Conservation (phyloP, 2,888 invertebrate species). For the Microctonus hyperodae region DNA sequence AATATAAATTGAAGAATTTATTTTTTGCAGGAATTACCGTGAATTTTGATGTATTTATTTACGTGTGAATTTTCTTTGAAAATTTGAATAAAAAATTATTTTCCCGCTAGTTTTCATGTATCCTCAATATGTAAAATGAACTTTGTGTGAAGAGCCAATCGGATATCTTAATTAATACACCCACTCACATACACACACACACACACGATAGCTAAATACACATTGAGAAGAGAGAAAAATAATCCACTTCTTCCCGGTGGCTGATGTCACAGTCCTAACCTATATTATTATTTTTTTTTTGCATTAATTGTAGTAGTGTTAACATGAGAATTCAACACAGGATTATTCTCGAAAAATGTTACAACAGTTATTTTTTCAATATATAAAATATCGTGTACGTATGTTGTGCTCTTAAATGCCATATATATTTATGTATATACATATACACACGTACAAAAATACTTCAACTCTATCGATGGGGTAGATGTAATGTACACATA, state of each 20-base stretch:
- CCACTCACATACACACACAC: neutral
- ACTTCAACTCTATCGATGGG: constrained; percentile 5
- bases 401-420: neutral
- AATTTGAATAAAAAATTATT: neutral
- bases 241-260: neutral
- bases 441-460: neutral
- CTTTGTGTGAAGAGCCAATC: neutral
- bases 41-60: too few relatives aligned
- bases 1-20: too few relatives aligned
- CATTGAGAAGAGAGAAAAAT: neutral
- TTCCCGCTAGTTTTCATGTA: neutral
- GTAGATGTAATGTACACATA: constrained; percentile 2
- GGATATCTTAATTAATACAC: neutral
- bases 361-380: neutral
- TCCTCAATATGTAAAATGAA: too few relatives aligned
- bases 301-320: too few relatives aligned
- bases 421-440: neutral
- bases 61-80: neutral
- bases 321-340: neutral
- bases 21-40: too few relatives aligned
- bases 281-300: constrained; percentile 7
- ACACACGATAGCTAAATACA: neutral
- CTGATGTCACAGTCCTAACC: constrained; percentile 3
- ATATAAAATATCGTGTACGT: neutral
- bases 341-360: neutral